Evolutionary conservation across 2,888 invertebrate species (phyloP), one percentile per base, ranked within the genome.

Genomic region (Plutella xylostella): DNA sequence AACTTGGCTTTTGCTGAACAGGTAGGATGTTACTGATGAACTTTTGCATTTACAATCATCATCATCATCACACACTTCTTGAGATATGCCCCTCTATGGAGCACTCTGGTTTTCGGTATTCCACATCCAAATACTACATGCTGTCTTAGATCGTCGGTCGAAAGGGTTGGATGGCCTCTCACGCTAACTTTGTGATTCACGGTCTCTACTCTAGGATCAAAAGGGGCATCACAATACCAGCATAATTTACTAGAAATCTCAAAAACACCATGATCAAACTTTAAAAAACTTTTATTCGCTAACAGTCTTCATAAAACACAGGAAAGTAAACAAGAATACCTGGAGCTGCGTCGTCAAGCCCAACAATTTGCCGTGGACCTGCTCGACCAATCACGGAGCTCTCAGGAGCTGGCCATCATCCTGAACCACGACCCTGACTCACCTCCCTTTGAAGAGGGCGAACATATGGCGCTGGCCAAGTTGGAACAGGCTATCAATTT

Each of bases 311-410:
- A 34, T 34, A 2, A n/a, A n/a, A 17, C 22, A 1, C 52, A 89
- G 85, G 98, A 98, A 85, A 95, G 94, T 69, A 94, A 95, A 79
- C 75, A 89, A 0, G 97, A 98, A 67, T 98, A 98, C 70, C 80
- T 92, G 62, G 92, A 92, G 54, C 77, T 94, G n/a, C 85, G 93
- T n/a, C 85, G 87, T 37, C 93, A 94, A 69, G 92, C 94, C 49
- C 96, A 97, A 75, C 88, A 91, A 60, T 97, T 97, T 63, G 96
- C 97, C 0, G 96, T 96, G 2, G 93, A 94, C 62, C 82, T 98
- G 25, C 70, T 98, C 44, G 93, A 96, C 58, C 96, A 97, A 72
- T 94, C 95, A 0, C 85, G 97, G 55, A 96, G 94, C 51, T 96
- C 97, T 0, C 90, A 93, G 53, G 98, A 98, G 76, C 78, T 98